Conservation (phyloP, 2,888 invertebrate species). For the Trimorus sp. region DNA sequence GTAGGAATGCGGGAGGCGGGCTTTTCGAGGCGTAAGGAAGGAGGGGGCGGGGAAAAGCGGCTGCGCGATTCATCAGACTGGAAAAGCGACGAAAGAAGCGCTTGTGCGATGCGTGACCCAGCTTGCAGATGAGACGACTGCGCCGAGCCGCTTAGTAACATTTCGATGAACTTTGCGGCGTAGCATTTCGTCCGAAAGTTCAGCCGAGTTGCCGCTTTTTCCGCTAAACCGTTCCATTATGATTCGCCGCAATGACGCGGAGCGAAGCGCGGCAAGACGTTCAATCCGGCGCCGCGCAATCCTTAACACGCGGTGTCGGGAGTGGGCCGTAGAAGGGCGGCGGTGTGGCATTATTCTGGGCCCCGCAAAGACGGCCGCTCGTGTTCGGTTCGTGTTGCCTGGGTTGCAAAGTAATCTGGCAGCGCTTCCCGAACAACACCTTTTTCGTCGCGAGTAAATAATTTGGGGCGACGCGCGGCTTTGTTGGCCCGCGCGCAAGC, state of each 20-base stretch:
- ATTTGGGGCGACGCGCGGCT: constrained; percentile 37
- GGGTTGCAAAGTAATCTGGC: constrained; percentile 50
- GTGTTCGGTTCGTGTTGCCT: constrained; percentile 39
- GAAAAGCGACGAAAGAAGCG: constrained; percentile 75
- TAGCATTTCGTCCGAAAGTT: constrained; percentile 73
- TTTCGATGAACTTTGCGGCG: constrained; percentile 77
- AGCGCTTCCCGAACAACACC: constrained; percentile 48
- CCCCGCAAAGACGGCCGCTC: constrained; percentile 18
- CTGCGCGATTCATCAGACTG: constrained; percentile 69
- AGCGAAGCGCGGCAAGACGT: neutral
- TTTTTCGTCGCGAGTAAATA: constrained; percentile 55
- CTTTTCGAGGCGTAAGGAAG: too few species aligned
- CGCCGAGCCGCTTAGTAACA: constrained; percentile 68
- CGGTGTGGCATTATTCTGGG: constrained; percentile 42
- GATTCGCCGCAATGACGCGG: constrained; percentile 14
- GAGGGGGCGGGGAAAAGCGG: constrained; percentile 5
- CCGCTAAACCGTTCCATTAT: constrained; percentile 64
- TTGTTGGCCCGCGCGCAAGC: constrained; percentile 57
- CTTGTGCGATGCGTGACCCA: constrained; percentile 72
- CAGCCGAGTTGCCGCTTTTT: constrained; percentile 69
- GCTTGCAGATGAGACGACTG: constrained; percentile 64
- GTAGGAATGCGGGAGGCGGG: too few species aligned
- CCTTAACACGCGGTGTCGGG: constrained; percentile 42
- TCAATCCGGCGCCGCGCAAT: constrained; percentile 33
- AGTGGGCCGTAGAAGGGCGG: constrained; percentile 35